Evolutionary conservation across 2,113 vertebrate genomes (phyloP), one percentile per base, ranked within the genome.

Genomic region (Coryphaenoides rupestris): DNA sequence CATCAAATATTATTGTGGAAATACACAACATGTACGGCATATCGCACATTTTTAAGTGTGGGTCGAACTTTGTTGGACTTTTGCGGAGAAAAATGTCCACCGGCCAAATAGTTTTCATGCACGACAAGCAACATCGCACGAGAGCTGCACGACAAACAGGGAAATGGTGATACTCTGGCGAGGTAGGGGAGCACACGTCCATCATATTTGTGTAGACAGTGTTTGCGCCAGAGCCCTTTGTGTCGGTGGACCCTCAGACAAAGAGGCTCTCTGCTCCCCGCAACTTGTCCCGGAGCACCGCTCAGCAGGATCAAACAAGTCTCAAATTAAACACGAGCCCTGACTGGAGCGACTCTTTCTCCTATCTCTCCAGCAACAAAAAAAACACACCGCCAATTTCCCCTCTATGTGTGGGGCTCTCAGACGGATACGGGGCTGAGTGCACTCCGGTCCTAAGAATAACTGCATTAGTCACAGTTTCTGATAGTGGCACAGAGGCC

Each of bases 331-430:
- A 68, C 62, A 68, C 54, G 55, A 6, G 61, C 56, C 68, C 66
- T 65, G 23, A 74, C 64, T 46, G 52, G 63, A 50, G 56, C 2
- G 65, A 65, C 64, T 73, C 67, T 66, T 28, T 50, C 74, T 62
- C 85, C 87, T 87, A 89, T 86, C 86, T 86, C 86, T 26, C 26
- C 24, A 40, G 74, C n/a, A n/a, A n/a, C n/a, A n/a, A 60, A 69
- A 56, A 13, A 60, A 69, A 56, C 9, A 68, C 57, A 63, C 60
- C 61, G 70, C 63, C 73, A 62, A 59, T 76, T 86, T 81, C 76
- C 68, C 68, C 65, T 33, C 60, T 78, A 73, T 73, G 72, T 75
- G 72, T 63, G 65, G 66, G 68, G 53, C 56, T 58, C 78, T 85
- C 62, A 76, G 81, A 72, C 75, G 63, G 63, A 76, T 88, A 90